phyloP scores from a whole-genome alignment of 1,140 invertebrate genomes.

The Drosophila littoralis region DNA sequence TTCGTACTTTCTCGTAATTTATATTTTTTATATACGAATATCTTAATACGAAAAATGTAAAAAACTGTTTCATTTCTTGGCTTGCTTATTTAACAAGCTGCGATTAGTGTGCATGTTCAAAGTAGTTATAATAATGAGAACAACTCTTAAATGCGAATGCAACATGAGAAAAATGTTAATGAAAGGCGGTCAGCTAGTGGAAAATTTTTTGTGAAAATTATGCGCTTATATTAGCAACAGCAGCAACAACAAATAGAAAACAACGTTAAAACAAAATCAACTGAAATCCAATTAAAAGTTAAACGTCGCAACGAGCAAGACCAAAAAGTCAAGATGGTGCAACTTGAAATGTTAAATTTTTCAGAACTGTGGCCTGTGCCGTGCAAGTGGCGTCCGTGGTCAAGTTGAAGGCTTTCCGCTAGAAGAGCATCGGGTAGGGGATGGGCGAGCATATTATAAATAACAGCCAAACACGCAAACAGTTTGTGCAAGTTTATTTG shows the following conservation, averaged over 20 bases:
- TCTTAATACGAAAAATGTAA: no score
- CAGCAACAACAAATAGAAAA: constrained; percentile 1
- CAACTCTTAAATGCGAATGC: constrained; percentile 47
- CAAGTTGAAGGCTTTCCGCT: constrained; percentile 63
- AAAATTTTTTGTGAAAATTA: constrained; percentile 68
- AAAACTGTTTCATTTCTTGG: no score
- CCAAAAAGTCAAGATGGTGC: constrained; percentile 29
- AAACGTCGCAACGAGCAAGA: constrained; percentile 56
- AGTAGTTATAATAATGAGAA: constrained; percentile 28
- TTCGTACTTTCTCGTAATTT: no score
- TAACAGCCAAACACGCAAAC: constrained; percentile 78
- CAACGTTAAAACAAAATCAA: constrained; percentile 42
- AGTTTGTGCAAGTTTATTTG: constrained; percentile 68
- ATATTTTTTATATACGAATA: no score
- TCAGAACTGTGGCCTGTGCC: background rate
- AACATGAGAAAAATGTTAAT: constrained; percentile 59
- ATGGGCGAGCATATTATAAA: constrained; percentile 61
- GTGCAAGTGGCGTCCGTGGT: constrained; percentile 45
- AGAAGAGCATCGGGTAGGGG: constrained; percentile 5
- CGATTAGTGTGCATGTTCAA: background rate
- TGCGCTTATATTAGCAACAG: constrained; percentile 53
- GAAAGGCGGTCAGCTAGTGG: constrained; percentile 57
- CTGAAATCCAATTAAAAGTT: constrained; percentile 78
- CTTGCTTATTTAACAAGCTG: no score
- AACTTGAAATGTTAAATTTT: constrained; percentile 48